Base-by-base conservation (phyloP, 2,113 vertebrate genomes). In the Pterophyllum scalare region DNA sequence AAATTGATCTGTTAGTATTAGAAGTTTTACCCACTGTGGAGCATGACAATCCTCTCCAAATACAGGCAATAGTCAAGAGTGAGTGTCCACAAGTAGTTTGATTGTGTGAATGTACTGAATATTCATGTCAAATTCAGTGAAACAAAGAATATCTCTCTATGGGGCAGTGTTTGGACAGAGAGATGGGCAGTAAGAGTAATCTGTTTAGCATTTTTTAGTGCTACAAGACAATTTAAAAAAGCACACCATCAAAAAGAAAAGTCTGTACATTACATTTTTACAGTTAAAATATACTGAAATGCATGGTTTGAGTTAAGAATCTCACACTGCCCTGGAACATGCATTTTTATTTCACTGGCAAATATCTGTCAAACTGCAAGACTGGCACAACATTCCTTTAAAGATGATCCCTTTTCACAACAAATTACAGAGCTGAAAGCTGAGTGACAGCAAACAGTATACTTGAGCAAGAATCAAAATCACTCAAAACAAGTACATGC, bases 391-490 rank as follows among this genome's bases (percentile, higher is more conserved):
- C 57, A 83, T 70, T 60, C 58, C 58, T 58, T 85, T 60, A 72
- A 74, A 74, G 62, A 82, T 79, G 79, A 88, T 81, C 57, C 65
- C 80, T 61, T 87, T 77, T 80, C 86, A 88, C 58, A 87, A 82
- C 54, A 87, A 87, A 92, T 84, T 80, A 87, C 77, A 67, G 52
- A 40, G 76, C 80, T 74, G 84, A 88, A 59, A n/a, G 82, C 24
- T 85, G 84, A 89, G 67, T 79, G 85, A 92, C 77, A 86, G 77
- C 67, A 70, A 14, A 59, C 1, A 9, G 24, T 22, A 33, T n/a
- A 22, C 60, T 52, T 40, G n/a, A 75, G 80, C 82, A 85, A n/a
- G 38, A 87, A 82, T 75, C 72, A 86, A 79, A 72, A 19, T 84
- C 79, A 82, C 67, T 82, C 15, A 58, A 31, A 88, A 82, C 70